Percentiles rank a stretch among this genome's conserved stretches.
These are phyloP conservation scores for Calyptommatus sinebrachiatus DNA, from an alignment of 2,113 vertebrate species.

Conservation along the genomic window DNA sequence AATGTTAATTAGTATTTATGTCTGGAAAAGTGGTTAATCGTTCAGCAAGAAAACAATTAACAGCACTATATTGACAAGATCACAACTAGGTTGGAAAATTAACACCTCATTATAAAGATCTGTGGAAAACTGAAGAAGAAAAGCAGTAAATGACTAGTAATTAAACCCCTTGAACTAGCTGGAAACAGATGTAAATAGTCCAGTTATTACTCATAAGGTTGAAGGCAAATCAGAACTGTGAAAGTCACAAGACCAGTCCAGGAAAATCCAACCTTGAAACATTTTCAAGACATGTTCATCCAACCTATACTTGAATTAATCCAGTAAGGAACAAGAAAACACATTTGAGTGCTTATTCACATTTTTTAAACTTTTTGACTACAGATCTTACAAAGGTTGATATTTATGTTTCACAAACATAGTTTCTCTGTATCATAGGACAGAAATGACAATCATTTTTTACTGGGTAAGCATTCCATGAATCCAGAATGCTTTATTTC, in stretches of 20 bases:
- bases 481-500: not conserved
- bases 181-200: conserved; percentile 5
- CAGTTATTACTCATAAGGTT: not conserved
- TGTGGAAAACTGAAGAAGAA: not conserved
- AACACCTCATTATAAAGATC: conserved; percentile 1
- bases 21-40: not conserved
- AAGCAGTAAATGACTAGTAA: not conserved
- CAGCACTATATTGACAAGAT: not conserved
- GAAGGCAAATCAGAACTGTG: not conserved
- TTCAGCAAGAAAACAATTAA: conserved; percentile 35
- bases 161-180: conserved; percentile 14
- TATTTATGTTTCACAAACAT: not conserved
- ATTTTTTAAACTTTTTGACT: not conserved
- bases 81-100: conserved; percentile 27
- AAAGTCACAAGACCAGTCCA: too few species aligned
- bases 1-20: conserved; percentile 11
- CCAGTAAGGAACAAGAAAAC: not conserved
- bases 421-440: too few species aligned
- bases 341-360: not conserved
- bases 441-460: too few species aligned
- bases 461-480: too few species aligned
- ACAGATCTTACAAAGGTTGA: not conserved
- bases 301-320: too few species aligned
- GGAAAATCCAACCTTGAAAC: too few species aligned
- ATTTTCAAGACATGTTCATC: too few species aligned